Base-by-base conservation (phyloP, 1,140 invertebrate species). In the Euglossa dilemma region DNA sequence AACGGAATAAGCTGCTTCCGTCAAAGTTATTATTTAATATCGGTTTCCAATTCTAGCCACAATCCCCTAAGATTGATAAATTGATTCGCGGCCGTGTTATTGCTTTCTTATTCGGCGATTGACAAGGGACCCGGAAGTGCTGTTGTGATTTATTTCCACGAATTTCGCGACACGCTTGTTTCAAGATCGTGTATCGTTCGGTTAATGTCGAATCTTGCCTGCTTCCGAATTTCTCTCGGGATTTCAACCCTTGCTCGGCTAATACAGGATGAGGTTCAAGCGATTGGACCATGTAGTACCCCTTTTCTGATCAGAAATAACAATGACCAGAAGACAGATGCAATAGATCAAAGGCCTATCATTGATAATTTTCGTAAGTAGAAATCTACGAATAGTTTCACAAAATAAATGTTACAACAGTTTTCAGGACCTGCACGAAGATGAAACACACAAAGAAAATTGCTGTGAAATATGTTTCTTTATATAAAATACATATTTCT, bases 151-250 rank as follows among this genome's bases (percentile, higher is more conserved):
- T 52, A 47, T 72, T 63, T 56, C 11, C 50, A 20, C 36, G 76
- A 78, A 70, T 67, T 7, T 3, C n/a, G 28, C n/a, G 1, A 66
- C 43, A 4, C 43, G n/a, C 8, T 2, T 50, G 1, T 8, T 18
- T 45, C 9, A 47, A 47, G 36, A 59, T 18, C 25, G n/a, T 20
- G 47, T 28, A 36, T 36, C 25, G 28, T 9, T 63, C 36, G 28
- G 36, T 66, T 23, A 45, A 43, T 45, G 6, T 61, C 28, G 36
- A 18, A 43, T 52, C 23, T 18, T 23, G 7, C 25, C 5, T 52
- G 23, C 43, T 16, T 74, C 9, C 28, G 28, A 80, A 85, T 86
- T 85, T 86, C 85, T 86, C 71, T 12, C 28, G 84, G 70, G 83
- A 80, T 61, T 80, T 28, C 25, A 2, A 8, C 36, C 50, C 69